phyloP scores from a whole-genome alignment of 2,797 vertebrate genomes.

The Chaetophractus vellerosus region DNA sequence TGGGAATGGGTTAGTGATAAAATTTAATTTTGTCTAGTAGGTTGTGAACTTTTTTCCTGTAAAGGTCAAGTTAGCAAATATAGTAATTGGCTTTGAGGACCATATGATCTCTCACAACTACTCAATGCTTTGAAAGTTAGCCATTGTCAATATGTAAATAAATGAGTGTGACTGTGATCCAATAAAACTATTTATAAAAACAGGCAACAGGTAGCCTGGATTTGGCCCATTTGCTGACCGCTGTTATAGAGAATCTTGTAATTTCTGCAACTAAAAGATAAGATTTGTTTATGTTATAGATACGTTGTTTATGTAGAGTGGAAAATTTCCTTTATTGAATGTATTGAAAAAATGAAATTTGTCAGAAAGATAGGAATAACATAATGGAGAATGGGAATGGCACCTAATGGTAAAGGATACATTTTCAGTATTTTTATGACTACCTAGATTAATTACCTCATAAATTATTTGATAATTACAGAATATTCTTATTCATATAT shows the following conservation, averaged over 20 bases:
- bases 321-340: slow-evolving; percentile 60
- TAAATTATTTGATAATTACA: slow-evolving; percentile 54
- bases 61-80: slow-evolving; percentile 44
- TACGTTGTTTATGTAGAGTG: slow-evolving; percentile 33
- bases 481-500: slow-evolving; percentile 44
- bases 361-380: background rate
- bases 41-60: slow-evolving; percentile 51
- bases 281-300: slow-evolving; percentile 32
- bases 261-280: slow-evolving; percentile 65
- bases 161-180: background rate
- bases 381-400: slow-evolving; percentile 41
- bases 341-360: slow-evolving; percentile 20
- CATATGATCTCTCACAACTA: slow-evolving; percentile 63
- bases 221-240: slow-evolving; percentile 30
- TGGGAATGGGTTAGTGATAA: background rate
- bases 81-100: slow-evolving; percentile 43
- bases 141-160: slow-evolving; percentile 60
- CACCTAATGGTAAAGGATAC: slow-evolving; percentile 40
- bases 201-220: background rate
- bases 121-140: slow-evolving; percentile 62
- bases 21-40: background rate
- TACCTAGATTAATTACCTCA: slow-evolving; percentile 44
- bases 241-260: slow-evolving; percentile 42
- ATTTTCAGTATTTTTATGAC: slow-evolving; percentile 57
- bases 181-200: slow-evolving; percentile 38